phyloP scores from a whole-genome alignment of 2,888 invertebrate genomes.

The Parnassius smintheus region DNA sequence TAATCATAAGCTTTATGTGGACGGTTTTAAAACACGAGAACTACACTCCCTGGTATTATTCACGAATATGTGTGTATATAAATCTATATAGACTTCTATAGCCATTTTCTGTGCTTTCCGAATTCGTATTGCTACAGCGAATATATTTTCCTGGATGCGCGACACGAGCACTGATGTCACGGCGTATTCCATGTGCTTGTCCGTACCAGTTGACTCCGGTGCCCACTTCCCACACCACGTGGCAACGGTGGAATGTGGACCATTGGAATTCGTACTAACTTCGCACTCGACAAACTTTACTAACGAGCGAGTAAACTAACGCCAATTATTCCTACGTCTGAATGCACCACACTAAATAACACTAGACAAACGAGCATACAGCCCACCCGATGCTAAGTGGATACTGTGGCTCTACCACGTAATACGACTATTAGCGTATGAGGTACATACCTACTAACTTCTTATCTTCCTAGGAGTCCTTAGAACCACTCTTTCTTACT shows the following conservation, averaged over 20 bases:
- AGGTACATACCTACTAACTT: no score
- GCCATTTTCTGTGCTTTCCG: slow-evolving; percentile 1
- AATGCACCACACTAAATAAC: no score
- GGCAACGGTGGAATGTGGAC: slow-evolving; percentile 32
- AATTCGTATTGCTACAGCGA: slow-evolving; percentile 8
- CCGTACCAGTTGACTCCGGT: slow-evolving; percentile 28
- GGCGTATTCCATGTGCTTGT: slow-evolving; percentile 13
- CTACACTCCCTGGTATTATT: no score
- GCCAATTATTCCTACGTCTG: neutral
- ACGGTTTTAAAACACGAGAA: no score
- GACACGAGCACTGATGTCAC: slow-evolving; percentile 10
- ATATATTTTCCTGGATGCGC: slow-evolving; percentile 5
- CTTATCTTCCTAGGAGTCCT: no score
- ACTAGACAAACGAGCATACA: no score
- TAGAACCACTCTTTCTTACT: no score
- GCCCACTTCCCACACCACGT: slow-evolving; percentile 34
- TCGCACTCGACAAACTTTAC: slow-evolving; percentile 3
- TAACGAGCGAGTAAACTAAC: slow-evolving; percentile 13
- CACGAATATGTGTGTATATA: no score
- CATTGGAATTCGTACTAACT: slow-evolving; percentile 28
- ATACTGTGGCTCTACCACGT: no score
- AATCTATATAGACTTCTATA: slow-evolving; percentile 8
- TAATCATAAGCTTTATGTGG: no score
- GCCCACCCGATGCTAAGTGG: no score
- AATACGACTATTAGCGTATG: no score